Conservation (phyloP, 2,888 invertebrate genomes). For the Lycaena phlaeas region DNA sequence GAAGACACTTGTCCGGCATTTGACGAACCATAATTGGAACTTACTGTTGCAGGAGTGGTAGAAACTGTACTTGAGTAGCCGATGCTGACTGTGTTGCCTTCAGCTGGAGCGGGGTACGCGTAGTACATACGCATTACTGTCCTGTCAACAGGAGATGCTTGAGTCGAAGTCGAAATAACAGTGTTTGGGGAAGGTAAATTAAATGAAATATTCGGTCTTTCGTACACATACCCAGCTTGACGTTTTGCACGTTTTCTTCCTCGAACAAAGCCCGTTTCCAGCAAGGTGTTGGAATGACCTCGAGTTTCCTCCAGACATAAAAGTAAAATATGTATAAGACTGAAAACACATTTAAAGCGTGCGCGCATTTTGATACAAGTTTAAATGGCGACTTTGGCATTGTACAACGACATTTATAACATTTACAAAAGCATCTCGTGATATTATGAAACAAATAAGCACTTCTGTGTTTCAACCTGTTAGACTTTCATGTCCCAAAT, state of each 20-base stretch:
- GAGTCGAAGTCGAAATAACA: conserved; percentile 41
- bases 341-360: conserved; percentile 21
- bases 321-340: conserved; percentile 18
- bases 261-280: conserved; percentile 11
- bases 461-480: conserved; percentile 31
- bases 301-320: conserved; percentile 17
- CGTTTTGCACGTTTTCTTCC: conserved; percentile 35
- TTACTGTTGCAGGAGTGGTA: conserved; percentile 13
- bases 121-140: conserved; percentile 56
- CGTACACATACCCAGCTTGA: conserved; percentile 60
- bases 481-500: neutral
- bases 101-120: conserved; percentile 47
- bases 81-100: conserved; percentile 31
- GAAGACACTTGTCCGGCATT: conserved; percentile 1
- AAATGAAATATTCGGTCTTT: conserved; percentile 52
- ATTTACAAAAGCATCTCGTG: conserved; percentile 32
- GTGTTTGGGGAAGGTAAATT: conserved; percentile 42
- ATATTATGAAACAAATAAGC: conserved; percentile 31
- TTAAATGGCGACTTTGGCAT: conserved; percentile 32
- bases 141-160: conserved; percentile 51
- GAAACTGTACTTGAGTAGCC: conserved; percentile 22
- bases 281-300: conserved; percentile 2
- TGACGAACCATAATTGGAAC: conserved; percentile 33
- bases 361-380: conserved; percentile 29
- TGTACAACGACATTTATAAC: conserved; percentile 42